phyloP scores from a whole-genome alignment of 2,888 invertebrate species.

The Tetranychus truncatus region DNA sequence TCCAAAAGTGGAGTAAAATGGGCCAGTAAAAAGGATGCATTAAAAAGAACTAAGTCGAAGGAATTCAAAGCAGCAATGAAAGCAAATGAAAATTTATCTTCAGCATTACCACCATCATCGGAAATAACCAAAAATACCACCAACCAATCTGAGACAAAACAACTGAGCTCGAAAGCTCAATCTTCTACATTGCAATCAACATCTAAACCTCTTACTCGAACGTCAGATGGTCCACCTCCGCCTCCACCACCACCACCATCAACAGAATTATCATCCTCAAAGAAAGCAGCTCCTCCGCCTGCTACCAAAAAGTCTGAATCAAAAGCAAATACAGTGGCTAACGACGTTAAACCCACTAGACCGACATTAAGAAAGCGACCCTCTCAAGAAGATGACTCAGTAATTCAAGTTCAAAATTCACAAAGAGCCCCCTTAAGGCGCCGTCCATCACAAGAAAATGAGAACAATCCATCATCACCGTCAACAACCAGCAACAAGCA shows the following conservation, averaged over 20 bases:
- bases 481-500: neutral
- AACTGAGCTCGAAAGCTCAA: neutral
- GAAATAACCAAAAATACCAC: neutral
- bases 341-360: neutral
- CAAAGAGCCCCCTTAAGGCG: neutral
- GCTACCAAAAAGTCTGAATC: neutral
- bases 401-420: neutral
- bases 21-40: slow-evolving; percentile 5
- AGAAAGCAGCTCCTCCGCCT: neutral
- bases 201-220: neutral
- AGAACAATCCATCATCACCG: neutral
- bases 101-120: neutral
- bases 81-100: slow-evolving; percentile 4
- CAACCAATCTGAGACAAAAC: neutral
- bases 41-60: slow-evolving; percentile 3
- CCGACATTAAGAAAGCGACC: neutral
- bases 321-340: neutral
- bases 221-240: neutral
- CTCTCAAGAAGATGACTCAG: neutral
- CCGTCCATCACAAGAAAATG: neutral
- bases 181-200: neutral
- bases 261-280: neutral
- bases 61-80: slow-evolving; percentile 8
- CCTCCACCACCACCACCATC: slow-evolving; percentile 12
- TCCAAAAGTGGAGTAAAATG: neutral